Base-by-base conservation (phyloP, 2,113 vertebrate genomes). In the Alosa alosa region DNA sequence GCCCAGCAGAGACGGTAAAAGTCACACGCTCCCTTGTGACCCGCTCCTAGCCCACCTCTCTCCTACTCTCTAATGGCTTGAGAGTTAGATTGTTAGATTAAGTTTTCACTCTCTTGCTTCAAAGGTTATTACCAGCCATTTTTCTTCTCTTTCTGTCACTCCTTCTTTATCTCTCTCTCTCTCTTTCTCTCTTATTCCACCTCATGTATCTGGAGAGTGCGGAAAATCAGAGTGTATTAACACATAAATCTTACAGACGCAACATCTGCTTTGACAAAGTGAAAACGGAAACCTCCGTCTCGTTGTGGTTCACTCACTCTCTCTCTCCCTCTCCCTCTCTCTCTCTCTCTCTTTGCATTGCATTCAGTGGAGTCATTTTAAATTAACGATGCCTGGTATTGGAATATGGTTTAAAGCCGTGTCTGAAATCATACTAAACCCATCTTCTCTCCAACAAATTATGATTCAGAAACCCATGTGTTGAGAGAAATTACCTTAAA, bases 361-460 rank as follows among this genome's bases (percentile, higher is more conserved):
- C 82, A 75, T 86, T 86, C 83, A 84, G 64, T 84, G 82, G 52
- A 86, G 83, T 90, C 49, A 87, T 90, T 91, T 89, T 84, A 90
- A 91, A 92, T 83, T 87, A 90, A 92, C 90, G 88, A 90, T 87
- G 86, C 87, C 87, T 88, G 86, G 72, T 86, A 91, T 87, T 86
- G 83, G 55, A 89, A 83, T 88, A 75, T 90, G 89, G 85, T 85
- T 64, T 78, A 57, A 82, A 82, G 81, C 81, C 7, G 17, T 78
- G 44, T 31, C 82, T 60, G 81, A 49, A 82, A 87, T 15, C 72
- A 39, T 36, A 39, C 68, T 64, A 25, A 22, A 60, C 81, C 2
- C 25, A 45, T 68, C 49, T 85, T 45, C 86, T 86, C 82, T 44
- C 64, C 72, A 60, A 39, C 45, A 82, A 75, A 87, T 87, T 78